These are phyloP conservation scores for Taxidea taxus DNA, from an alignment of 2,113 vertebrate genomes.

Conservation along the genomic window DNA sequence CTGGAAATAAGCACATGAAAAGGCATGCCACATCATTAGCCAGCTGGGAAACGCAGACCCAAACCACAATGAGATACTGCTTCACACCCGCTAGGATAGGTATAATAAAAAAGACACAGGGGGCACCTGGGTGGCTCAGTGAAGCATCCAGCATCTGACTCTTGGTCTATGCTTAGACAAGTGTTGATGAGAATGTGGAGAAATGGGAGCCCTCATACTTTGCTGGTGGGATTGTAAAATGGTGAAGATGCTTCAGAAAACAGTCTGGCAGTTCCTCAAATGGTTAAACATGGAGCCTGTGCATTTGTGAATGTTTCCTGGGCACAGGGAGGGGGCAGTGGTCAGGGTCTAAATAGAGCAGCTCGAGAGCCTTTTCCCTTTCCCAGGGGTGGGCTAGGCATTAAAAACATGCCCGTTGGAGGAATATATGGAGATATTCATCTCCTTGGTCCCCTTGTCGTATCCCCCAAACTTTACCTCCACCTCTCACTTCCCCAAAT, in stretches of 20 bases:
- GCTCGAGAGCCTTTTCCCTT: not conserved
- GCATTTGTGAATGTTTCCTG: not conserved
- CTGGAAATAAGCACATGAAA: not conserved
- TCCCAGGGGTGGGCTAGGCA: not conserved
- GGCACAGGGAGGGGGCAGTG: not conserved
- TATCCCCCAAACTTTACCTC: not conserved
- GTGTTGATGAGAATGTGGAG: not conserved
- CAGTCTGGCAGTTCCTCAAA: not conserved
- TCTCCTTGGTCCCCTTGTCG: not conserved
- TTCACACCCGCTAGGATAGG: not conserved
- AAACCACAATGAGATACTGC: not conserved
- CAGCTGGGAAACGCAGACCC: not conserved
- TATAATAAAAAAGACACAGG: not conserved
- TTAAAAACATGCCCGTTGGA: not conserved
- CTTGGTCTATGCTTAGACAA: not conserved
- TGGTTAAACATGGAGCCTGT: not conserved
- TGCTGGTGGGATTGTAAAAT: not conserved
- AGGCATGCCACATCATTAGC: not conserved
- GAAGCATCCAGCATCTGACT: not conserved
- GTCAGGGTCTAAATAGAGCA: not conserved
- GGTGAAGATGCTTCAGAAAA: not conserved
- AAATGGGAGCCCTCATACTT: not conserved
- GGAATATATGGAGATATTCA: not conserved
- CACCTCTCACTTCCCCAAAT: not conserved
- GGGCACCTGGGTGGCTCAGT: not conserved